Conservation (phyloP, 1,140 invertebrate species). For the Reticulitermes speratus region DNA sequence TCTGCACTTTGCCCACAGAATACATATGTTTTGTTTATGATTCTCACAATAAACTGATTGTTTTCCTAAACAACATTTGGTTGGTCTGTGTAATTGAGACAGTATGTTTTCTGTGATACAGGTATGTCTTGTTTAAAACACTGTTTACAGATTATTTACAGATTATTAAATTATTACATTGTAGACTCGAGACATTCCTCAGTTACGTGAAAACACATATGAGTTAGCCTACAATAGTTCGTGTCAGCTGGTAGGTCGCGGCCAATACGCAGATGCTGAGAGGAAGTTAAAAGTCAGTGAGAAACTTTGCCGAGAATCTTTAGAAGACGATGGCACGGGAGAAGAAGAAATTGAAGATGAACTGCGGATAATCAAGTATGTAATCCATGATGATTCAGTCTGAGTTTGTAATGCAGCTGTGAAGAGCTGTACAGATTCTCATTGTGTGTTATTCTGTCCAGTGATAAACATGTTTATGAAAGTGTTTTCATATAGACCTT, state of each 20-base stretch:
- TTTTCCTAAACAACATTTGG: no score
- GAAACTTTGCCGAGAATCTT: slow-evolving; percentile 74
- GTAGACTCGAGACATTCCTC: slow-evolving; percentile 53
- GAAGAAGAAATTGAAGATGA: slow-evolving; percentile 90
- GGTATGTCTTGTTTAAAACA: no score
- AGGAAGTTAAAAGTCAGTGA: slow-evolving; percentile 81
- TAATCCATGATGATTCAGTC: not conserved
- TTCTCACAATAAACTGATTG: no score
- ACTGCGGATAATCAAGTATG: slow-evolving; percentile 78
- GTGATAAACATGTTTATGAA: no score
- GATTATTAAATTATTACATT: not conserved
- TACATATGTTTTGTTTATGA: no score
- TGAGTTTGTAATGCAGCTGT: not conserved
- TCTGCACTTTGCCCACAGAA: no score
- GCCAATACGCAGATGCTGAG: slow-evolving; percentile 73
- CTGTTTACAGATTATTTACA: no score
- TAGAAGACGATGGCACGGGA: slow-evolving; percentile 82
- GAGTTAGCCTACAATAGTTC: slow-evolving; percentile 90
- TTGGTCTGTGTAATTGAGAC: no score
- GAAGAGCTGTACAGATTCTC: not conserved
- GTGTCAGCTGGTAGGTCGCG: slow-evolving; percentile 72
- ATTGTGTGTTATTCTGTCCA: no score
- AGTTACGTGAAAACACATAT: slow-evolving; percentile 67
- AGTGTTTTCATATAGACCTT: no score
- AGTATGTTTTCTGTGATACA: no score